Conservation (phyloP, 2,888 invertebrate genomes). For the Xylota sylvarum region DNA sequence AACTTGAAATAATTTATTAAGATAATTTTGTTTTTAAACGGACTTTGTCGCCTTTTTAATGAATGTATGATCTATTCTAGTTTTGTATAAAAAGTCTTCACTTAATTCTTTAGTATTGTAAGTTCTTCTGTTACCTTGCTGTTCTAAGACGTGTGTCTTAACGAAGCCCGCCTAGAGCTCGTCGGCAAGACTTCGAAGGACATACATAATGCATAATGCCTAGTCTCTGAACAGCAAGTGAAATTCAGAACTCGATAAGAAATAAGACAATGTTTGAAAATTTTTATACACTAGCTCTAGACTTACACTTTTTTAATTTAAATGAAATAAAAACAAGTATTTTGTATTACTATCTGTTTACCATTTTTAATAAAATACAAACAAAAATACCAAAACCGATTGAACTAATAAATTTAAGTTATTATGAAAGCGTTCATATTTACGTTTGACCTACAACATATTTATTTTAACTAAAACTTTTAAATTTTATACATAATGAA, state of each 20-base stretch:
- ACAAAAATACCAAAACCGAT: background rate
- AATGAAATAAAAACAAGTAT: too few relatives aligned
- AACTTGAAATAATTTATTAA: background rate
- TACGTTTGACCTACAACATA: background rate
- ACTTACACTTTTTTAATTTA: background rate
- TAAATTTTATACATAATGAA: background rate
- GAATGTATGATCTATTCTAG: background rate
- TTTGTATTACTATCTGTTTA: background rate
- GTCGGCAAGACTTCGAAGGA: too few relatives aligned
- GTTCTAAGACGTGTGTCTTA: background rate
- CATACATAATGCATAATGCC: too few relatives aligned
- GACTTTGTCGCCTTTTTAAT: background rate
- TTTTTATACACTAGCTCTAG: background rate
- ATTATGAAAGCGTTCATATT: background rate
- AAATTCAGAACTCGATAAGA: background rate
- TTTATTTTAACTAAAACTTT: conserved; percentile 5
- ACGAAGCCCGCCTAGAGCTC: background rate
- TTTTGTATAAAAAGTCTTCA: background rate
- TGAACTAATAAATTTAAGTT: background rate
- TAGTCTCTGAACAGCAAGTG: background rate
- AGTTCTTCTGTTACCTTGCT: background rate
- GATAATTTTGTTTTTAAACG: too few relatives aligned
- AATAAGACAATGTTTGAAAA: background rate
- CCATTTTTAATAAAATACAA: background rate
- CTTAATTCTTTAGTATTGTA: background rate